A percentile compares a stretch with the other conserved stretches of the same genome.
Evolutionary conservation across 2,113 vertebrate species (phyloP).

Genomic region (Amphiprion percula): DNA sequence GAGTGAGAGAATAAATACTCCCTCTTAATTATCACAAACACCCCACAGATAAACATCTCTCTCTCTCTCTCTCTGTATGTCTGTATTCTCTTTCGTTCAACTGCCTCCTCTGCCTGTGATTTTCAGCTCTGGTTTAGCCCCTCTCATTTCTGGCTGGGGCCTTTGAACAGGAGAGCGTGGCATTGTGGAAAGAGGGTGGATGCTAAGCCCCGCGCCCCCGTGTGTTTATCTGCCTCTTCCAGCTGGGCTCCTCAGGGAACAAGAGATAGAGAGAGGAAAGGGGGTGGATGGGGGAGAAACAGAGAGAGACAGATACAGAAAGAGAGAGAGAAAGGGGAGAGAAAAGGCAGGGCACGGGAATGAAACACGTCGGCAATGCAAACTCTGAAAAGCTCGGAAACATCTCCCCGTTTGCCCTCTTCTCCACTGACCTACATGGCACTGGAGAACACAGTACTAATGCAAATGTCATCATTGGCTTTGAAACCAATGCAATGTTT

Average conservation of each 20-base stretch:
- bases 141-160: conserved; percentile 68
- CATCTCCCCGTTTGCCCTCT: conserved; percentile 30
- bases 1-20: conserved; percentile 45
- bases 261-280: conserved; percentile 52
- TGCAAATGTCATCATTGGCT: conserved; percentile 13
- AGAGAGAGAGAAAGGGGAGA: conserved; percentile 18
- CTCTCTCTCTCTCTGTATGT: conserved; percentile 14
- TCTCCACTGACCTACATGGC: conserved; percentile 56
- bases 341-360: conserved; percentile 48
- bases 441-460: not conserved
- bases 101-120: conserved; percentile 67
- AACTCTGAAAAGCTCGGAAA: conserved; percentile 50
- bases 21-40: conserved; percentile 51
- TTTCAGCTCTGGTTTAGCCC: conserved; percentile 68
- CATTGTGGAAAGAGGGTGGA: conserved; percentile 72
- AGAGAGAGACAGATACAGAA: conserved; percentile 13
- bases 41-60: conserved; percentile 58
- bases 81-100: conserved; percentile 41
- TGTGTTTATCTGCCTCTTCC: conserved; percentile 85
- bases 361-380: conserved; percentile 42
- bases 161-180: conserved; percentile 77
- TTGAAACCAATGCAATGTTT: not conserved
- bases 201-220: conserved; percentile 69
- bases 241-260: conserved; percentile 82
- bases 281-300: not conserved